A percentile compares a stretch with the other conserved stretches of the same genome.
Conservation (phyloP, 2,113 vertebrate species). For the Oncorhynchus gorbuscha region DNA sequence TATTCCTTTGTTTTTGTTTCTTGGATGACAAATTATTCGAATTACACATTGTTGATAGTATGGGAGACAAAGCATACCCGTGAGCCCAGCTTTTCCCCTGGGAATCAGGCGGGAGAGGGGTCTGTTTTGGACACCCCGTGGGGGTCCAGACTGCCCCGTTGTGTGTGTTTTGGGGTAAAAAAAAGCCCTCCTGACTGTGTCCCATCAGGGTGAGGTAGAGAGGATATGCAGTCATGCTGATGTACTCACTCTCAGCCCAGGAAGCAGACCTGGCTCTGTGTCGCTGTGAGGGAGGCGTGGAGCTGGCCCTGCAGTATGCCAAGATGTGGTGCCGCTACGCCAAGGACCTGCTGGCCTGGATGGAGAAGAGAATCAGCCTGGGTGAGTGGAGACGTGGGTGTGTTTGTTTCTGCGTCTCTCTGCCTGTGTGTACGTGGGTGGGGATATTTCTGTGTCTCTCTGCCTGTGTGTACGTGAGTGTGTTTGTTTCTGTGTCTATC, state of each 20-base stretch:
- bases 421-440: not conserved
- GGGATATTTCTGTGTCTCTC: too few relatives aligned
- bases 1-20: not conserved
- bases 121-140: not conserved
- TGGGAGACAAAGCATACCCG: not conserved
- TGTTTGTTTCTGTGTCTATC: too few relatives aligned
- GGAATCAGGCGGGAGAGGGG: not conserved
- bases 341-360: conserved; percentile 88
- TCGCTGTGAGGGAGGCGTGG: conserved; percentile 82
- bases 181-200: conserved; percentile 17
- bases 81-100: not conserved
- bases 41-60: not conserved
- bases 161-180: not conserved
- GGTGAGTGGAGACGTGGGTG: conserved; percentile 70
- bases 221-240: conserved; percentile 59
- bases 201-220: conserved; percentile 18
- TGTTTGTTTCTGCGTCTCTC: not conserved
- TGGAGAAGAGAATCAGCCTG: conserved; percentile 84
- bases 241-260: conserved; percentile 77
- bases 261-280: conserved; percentile 83
- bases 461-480: too few relatives aligned
- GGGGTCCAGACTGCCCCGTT: not conserved
- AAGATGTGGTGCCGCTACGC: conserved; percentile 92
- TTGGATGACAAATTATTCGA: not conserved
- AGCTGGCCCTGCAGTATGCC: conserved; percentile 83